Evolutionary conservation across 2,888 invertebrate genomes (phyloP), one percentile per base, ranked within the genome.

Genomic region (Clusia tigrina): DNA sequence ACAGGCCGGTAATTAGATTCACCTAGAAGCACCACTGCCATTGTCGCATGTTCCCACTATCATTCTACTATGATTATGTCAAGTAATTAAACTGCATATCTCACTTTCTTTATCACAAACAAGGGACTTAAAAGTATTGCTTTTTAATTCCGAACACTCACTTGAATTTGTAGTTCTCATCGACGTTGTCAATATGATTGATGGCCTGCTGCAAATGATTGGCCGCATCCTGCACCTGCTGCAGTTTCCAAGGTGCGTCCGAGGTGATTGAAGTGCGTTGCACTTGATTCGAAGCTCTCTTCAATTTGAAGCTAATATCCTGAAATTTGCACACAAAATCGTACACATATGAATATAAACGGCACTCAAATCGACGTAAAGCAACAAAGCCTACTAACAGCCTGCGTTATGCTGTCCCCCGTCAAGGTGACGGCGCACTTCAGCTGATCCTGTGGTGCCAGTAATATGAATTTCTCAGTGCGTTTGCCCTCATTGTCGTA

Each of bases 161-260:
- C 89, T 89, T 89, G 80, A 92, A 92, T 69, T 89, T 87, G 82
- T 93, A 93, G 80, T 91, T 90, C 73, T 90, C 90, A 73, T 93
- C 93, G 58, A 92, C 90, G 86, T 92, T 92, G 76, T 93, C 92
- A 78, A 95, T 91, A 72, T 92, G 91, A 71, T 91, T 89, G 67
- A 95, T 90, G 48, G 95, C 95, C 78, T 92, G 91, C 77, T 94
- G 93, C 64, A 96, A 86, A 85, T 95, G 95, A 85, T 96, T 96
- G 32, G 93, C 94, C 48, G 96, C 94, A 86, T 96, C 96, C 83
- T 95, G 96, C 55, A 96, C 70, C 85, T 96, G 96, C 77, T 95
- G 95, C 51, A 96, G 85, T 81, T 94, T 94, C 96, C 96, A 96
- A 0, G 94, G 94, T 66, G 90, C 91, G 71, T 95, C 95, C 74